Conservation (phyloP, 2,113 vertebrate species). For the Hippocampus zosterae region DNA sequence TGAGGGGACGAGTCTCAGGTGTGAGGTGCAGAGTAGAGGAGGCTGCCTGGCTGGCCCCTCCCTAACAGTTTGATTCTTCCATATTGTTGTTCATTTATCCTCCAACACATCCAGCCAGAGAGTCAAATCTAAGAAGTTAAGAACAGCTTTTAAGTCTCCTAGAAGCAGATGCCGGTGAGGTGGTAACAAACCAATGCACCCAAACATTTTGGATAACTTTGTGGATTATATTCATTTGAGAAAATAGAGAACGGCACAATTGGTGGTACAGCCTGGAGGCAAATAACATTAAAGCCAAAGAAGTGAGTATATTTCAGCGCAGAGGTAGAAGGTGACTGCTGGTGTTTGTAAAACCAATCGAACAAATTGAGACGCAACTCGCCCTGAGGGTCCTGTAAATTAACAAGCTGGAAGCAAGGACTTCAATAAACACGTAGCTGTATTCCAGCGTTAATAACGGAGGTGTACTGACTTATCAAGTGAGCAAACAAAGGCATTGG, state of each 20-base stretch:
- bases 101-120: constrained; percentile 24
- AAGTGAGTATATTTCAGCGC: constrained; percentile 64
- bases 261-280: constrained; percentile 42
- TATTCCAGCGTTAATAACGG: background rate
- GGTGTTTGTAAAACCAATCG: constrained; percentile 49
- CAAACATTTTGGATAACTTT: constrained; percentile 78
- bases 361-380: background rate
- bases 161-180: constrained; percentile 47
- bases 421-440: background rate
- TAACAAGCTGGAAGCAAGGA: background rate
- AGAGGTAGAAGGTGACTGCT: constrained; percentile 57
- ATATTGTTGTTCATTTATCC: constrained; percentile 54
- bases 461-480: background rate
- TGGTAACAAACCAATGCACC: constrained; percentile 74
- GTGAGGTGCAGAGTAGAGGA: too few relatives aligned
- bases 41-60: too few relatives aligned
- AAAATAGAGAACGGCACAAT: constrained; percentile 65
- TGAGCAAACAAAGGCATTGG: background rate
- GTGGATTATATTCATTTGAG: constrained; percentile 83
- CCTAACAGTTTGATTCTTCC: constrained; percentile 17
- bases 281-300: constrained; percentile 62
- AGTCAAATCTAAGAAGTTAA: constrained; percentile 20
- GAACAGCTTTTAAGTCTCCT: constrained; percentile 44
- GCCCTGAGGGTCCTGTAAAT: background rate
- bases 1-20: too few relatives aligned